Evolutionary conservation across 2,797 vertebrate genomes (phyloP), one percentile per base, ranked within the genome.

Genomic region (Eospalax fontanierii): DNA sequence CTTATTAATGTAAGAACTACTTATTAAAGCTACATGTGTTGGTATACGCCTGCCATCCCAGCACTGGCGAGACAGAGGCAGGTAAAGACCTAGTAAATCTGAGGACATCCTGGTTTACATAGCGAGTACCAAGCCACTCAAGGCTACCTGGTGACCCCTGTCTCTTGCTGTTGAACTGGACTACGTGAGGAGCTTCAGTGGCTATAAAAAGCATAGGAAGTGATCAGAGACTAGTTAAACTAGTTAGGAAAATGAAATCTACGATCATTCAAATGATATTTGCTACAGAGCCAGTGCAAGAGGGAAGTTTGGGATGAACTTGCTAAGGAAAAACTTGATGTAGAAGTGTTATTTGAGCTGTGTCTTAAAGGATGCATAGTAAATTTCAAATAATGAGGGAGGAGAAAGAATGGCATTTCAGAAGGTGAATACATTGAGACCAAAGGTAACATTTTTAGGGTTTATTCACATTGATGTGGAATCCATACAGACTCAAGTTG

Each of bases 391-490:
- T 71, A 68, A 33, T 74, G 73, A 54, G 12, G 50, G 73, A 90
- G 65, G 33, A 89, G 38, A 71, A 89, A 54, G 28, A 93, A 59
- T 74, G 57, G 54, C 86, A 91, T 87, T 96, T 93, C 86, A 50
- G n/a, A 70, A 54, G 30, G 26, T 35, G 46, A 94, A 59, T 87
- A 46, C 30, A 43, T 30, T 90, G 63, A 57, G 26, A 81, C 57
- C 78, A 79, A 96, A 94, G 40, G 15, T 57, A 89, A 68, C 80
- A 68, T 59, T 97, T 91, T 83, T 26, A 59, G 75, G 92, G 28
- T n/a, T 79, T 83, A 78, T 79, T 50, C 61, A 63, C 19, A 7
- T 46, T 84, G 65, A 89, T 81, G 30, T 91, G 79, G 63, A 33
- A 71, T 93, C n/a, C 73, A 89, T 15, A 93, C 6, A 38, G 24